phyloP scores from a whole-genome alignment of 2,797 vertebrate species.

The Picus viridis region DNA sequence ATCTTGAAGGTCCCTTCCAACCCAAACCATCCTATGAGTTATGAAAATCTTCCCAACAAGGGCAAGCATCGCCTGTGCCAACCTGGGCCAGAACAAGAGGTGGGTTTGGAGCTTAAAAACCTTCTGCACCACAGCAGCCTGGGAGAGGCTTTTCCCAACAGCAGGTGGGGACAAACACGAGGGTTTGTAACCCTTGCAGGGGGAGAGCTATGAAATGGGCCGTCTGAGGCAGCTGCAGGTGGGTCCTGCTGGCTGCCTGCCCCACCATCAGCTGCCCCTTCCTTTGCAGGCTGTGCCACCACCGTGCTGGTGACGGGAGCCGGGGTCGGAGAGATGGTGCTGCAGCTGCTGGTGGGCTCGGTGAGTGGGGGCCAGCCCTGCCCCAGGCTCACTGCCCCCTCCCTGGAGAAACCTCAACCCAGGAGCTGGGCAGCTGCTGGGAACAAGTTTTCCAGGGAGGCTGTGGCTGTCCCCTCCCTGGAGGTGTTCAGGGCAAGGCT shows the following conservation, averaged over 20 bases:
- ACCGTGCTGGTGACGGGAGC: conserved; percentile 92
- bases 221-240: accelerated
- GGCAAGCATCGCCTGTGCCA: neutral
- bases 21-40: too few species aligned
- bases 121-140: neutral
- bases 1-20: too few species aligned
- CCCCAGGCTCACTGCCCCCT: neutral
- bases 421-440: neutral
- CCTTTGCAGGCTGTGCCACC: conserved; percentile 88
- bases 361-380: conserved; percentile 73
- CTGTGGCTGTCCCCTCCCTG: too few species aligned
- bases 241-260: neutral
- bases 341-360: conserved; percentile 91
- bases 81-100: neutral
- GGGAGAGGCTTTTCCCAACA: accelerated
- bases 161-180: accelerated
- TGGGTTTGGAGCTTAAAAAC: neutral
- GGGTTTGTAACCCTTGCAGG: accelerated
- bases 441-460: too few species aligned
- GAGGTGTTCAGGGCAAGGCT: too few species aligned
- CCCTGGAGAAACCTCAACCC: accelerated
- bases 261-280: neutral
- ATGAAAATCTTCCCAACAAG: neutral
- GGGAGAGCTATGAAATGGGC: accelerated
- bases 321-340: conserved; percentile 91